These are phyloP conservation scores for Eptesicus fuscus DNA, from an alignment of 2,113 vertebrate species.

Conservation along the genomic window DNA sequence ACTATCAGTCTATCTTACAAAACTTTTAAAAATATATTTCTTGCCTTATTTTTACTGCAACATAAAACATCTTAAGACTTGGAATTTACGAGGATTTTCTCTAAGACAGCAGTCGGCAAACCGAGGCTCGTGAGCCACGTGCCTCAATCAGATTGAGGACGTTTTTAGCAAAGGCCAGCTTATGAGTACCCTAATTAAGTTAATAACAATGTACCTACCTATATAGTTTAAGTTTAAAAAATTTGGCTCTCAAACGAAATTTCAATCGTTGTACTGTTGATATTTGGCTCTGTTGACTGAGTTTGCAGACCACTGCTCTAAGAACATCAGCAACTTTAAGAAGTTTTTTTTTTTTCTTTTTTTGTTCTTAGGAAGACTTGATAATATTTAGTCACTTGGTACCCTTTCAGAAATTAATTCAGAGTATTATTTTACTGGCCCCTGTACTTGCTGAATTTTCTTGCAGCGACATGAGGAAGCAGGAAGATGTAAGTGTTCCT, in stretches of 20 bases:
- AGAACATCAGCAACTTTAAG: slow-evolving; percentile 22
- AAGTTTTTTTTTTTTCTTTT: background rate
- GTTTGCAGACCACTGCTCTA: background rate
- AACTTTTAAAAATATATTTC: background rate
- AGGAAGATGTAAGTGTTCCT: background rate
- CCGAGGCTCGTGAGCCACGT: too few relatives aligned
- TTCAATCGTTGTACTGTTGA: too few relatives aligned
- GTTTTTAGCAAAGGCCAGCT: too few relatives aligned
- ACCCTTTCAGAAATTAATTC: slow-evolving; percentile 8
- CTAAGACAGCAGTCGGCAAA: background rate
- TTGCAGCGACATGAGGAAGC: background rate
- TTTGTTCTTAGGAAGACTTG: background rate
- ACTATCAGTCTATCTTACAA: background rate
- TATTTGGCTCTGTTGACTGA: too few relatives aligned
- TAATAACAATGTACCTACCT: too few relatives aligned
- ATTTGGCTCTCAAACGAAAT: too few relatives aligned
- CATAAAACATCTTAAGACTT: background rate
- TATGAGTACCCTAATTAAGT: too few relatives aligned
- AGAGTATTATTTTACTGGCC: background rate
- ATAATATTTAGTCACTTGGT: background rate
- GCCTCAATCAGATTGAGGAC: too few relatives aligned
- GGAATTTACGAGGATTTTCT: background rate
- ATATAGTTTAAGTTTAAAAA: too few relatives aligned
- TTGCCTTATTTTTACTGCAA: slow-evolving; percentile 13
- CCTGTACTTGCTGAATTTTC: background rate